Conservation (phyloP, 2,888 invertebrate species). For the Rhamnusium bicolor region DNA sequence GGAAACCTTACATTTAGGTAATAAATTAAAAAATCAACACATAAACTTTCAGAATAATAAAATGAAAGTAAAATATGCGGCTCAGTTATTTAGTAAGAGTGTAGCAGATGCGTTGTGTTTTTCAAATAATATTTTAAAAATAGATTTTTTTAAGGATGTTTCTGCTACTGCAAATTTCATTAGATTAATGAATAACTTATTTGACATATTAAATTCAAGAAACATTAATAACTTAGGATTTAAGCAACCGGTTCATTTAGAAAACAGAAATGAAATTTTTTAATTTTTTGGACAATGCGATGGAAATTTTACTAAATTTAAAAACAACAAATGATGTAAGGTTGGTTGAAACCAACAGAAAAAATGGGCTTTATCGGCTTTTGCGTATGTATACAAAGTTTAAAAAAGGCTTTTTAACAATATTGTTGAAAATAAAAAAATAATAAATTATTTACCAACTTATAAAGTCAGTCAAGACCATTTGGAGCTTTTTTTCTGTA, state of each 20-base stretch:
- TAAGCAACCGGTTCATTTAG: background rate
- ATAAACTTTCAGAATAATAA: background rate
- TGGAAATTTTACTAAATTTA: background rate
- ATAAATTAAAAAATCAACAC: background rate
- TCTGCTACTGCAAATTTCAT: background rate
- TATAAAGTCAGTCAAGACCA: slow-evolving; percentile 49
- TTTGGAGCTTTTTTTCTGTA: slow-evolving; percentile 44
- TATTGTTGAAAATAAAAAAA: background rate
- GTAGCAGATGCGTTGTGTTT: too few species aligned
- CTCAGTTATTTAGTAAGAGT: slow-evolving; percentile 3
- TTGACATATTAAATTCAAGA: background rate
- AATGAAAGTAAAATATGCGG: background rate
- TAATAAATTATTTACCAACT: slow-evolving; percentile 35
- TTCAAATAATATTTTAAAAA: too few species aligned
- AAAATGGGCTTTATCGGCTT: background rate
- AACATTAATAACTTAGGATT: background rate
- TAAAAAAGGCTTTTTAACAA: background rate
- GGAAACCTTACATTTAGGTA: background rate
- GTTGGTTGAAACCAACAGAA: background rate
- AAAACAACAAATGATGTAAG: background rate
- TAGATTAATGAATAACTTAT: background rate
- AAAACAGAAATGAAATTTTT: background rate
- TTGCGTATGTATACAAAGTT: background rate
- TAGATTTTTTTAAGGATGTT: background rate
- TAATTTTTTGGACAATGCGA: slow-evolving; percentile 9